Evolutionary conservation across 2,113 vertebrate species (phyloP), one percentile per base, ranked within the genome.

Genomic region (Rutilus rutilus): DNA sequence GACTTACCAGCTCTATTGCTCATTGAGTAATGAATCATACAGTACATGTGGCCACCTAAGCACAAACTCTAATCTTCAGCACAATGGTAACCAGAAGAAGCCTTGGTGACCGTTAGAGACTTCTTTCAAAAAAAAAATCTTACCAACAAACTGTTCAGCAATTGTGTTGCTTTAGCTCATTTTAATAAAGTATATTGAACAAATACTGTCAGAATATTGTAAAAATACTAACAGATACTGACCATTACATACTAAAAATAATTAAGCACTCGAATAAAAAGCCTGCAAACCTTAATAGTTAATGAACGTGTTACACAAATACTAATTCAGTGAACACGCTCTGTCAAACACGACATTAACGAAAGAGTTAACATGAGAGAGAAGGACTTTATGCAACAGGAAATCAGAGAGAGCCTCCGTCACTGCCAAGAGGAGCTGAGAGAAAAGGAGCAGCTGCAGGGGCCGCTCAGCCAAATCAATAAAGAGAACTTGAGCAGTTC

Each of bases 401-500:
- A 87, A 92, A 89, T 83, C 88, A 90, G 81, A 67, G 79, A 86
- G 90, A 90, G 76, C 17, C 64, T 74, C 84, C 87, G 90, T 86
- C 75, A 17, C 79, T 91, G 91, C 92, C 91, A 89, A 82, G 78
- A 87, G 50, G 59, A 83, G 76, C 86, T 73, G 89, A 82, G 89
- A 87, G 90, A 90, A 85, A 87, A 85, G 85, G 85, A 86, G 83
- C 76, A 86, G 85, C 88, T 89, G 86, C 82, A 84, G 91, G 75
- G 87, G 84, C 88, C 76, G 84, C 90, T 79, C 84, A 84, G 86
- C 81, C 91, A 92, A 91, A 91, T 92, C 91, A 92, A 93, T 91
- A 90, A 91, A 90, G 90, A 90, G 90, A 94, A 93, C 92, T 92
- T 90, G 84, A 92, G 88, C 84, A 88, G 90, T 91, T 93, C 90